Percentiles rank a stretch among this genome's conserved stretches.
phyloP scores from a whole-genome alignment of 2,797 vertebrate species.

The Yasuhikotakia modesta region DNA sequence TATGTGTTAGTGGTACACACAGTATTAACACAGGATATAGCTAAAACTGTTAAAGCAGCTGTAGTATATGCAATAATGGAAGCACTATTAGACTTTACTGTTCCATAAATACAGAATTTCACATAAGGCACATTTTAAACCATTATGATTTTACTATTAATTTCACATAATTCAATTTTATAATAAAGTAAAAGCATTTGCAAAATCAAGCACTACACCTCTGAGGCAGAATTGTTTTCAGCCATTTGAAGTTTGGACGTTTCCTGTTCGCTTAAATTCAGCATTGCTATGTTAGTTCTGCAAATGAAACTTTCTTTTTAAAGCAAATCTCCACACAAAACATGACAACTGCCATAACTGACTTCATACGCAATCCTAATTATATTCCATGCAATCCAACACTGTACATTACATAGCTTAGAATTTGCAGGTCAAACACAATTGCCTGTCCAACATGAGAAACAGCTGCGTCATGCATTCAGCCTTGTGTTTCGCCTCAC shows the following conservation, averaged over 20 bases:
- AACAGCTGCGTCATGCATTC: constrained; percentile 1
- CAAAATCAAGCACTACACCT: not conserved
- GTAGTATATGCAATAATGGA: too few relatives aligned
- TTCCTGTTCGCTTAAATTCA: too few relatives aligned
- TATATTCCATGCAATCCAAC: not conserved
- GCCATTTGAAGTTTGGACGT: too few relatives aligned
- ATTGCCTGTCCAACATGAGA: too few relatives aligned
- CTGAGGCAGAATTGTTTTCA: too few relatives aligned
- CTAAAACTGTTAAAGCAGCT: not conserved
- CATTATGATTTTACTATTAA: not conserved
- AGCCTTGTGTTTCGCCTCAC: not conserved
- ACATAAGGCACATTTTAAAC: not conserved
- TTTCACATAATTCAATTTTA: not conserved
- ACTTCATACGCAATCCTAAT: too few relatives aligned
- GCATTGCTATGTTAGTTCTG: too few relatives aligned
- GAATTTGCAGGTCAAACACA: too few relatives aligned
- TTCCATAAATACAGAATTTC: not conserved
- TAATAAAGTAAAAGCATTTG: not conserved
- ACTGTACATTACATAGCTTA: not conserved
- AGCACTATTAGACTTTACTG: not conserved
- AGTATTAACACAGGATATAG: not conserved
- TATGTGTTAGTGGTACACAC: not conserved
- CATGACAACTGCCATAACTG: not conserved
- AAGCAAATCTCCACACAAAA: not conserved
- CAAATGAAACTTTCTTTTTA: too few relatives aligned